These are phyloP conservation scores for Halocynthia aurantium DNA, from an alignment of 23 tunicate species.

Conservation along the genomic window DNA sequence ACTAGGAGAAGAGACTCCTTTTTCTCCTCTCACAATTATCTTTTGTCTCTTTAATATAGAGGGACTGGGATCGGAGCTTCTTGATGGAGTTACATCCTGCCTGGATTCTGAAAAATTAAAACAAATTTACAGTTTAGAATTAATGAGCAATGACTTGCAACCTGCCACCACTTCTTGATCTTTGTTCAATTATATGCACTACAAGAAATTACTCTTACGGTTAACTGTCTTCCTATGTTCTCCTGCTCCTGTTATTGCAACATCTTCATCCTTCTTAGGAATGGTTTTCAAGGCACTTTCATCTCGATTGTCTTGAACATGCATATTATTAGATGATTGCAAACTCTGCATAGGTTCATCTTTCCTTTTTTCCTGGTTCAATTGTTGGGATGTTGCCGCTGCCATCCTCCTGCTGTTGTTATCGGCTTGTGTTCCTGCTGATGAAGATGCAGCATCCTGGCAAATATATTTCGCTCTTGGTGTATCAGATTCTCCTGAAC, in stretches of 20 bases:
- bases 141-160: no score
- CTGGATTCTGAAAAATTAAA: neutral
- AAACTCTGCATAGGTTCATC: neutral
- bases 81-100: neutral
- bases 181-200: no score
- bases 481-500: neutral
- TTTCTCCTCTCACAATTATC: neutral
- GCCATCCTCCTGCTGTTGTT: neutral
- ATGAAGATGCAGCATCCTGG: neutral
- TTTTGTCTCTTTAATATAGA: constrained; percentile 13
- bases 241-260: no score
- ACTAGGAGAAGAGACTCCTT: neutral
- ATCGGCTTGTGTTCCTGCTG: neutral
- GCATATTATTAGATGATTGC: neutral
- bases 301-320: neutral
- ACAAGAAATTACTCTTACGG: no score
- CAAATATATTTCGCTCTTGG: constrained; percentile 3
- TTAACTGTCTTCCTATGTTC: no score
- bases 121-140: neutral
- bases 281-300: neutral
- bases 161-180: no score
- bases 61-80: neutral
- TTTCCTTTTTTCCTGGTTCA: neutral
- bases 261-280: no score
- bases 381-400: neutral